These are phyloP conservation scores for Bombyx mori DNA, from an alignment of 1,140 invertebrate genomes.

Conservation along the genomic window ASM3026992v2 NC_085113.1:7699501-7700000, in stretches of 20 bases:
- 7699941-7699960: no score
- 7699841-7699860: no score
- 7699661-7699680: neutral
- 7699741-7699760: neutral
- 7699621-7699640: neutral
- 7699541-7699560: conserved; percentile 12
- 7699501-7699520: conserved; percentile 27
- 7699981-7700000: no score
- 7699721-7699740: conserved; percentile 6
- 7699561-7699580: neutral
- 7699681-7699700: conserved; percentile 5
- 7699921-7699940: no score
- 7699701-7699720: conserved; percentile 7
- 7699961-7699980: no score
- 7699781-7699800: conserved; percentile 1
- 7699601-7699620: neutral
- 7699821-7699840: conserved; percentile 9
- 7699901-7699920: no score
- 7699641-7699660: conserved; percentile 5
- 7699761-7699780: conserved; percentile 5
- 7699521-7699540: conserved; percentile 8
- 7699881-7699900: no score
- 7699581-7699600: no score
- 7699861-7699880: no score
- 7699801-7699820: conserved; percentile 17